Conservation (phyloP, 2,888 invertebrate species). For the Escarpia spicata region DNA sequence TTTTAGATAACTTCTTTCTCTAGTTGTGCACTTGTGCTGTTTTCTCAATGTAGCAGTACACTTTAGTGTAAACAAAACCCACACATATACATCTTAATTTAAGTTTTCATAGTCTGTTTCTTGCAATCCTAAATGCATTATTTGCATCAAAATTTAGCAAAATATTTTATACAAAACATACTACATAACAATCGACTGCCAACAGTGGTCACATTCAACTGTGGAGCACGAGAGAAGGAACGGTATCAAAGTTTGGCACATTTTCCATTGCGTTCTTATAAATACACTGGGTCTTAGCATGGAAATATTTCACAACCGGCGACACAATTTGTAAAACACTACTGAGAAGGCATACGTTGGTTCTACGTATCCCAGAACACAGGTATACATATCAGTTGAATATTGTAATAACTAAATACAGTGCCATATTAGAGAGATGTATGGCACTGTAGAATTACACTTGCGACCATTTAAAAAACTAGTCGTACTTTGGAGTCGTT, state of each 20-base stretch:
- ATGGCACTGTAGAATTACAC: background rate
- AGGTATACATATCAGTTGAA: background rate
- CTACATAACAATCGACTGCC: background rate
- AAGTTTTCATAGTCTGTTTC: background rate
- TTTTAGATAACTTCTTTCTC: background rate
- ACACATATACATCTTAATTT: background rate
- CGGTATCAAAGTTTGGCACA: background rate
- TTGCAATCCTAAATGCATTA: background rate
- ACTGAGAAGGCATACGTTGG: background rate
- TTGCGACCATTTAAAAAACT: background rate
- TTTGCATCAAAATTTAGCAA: background rate
- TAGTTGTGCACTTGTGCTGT: background rate
- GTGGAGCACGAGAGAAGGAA: background rate
- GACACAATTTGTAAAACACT: background rate
- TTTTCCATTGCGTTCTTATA: background rate
- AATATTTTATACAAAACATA: constrained; percentile 8
- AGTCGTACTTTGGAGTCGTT: background rate
- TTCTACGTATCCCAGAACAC: background rate
- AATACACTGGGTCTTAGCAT: background rate
- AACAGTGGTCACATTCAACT: background rate
- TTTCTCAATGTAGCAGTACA: background rate
- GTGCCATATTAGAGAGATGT: background rate
- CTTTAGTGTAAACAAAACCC: background rate
- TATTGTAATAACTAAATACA: background rate
- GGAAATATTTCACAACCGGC: background rate